Evolutionary conservation across 2,113 vertebrate species (phyloP).

Genomic region (Tragulus kanchil): DNA sequence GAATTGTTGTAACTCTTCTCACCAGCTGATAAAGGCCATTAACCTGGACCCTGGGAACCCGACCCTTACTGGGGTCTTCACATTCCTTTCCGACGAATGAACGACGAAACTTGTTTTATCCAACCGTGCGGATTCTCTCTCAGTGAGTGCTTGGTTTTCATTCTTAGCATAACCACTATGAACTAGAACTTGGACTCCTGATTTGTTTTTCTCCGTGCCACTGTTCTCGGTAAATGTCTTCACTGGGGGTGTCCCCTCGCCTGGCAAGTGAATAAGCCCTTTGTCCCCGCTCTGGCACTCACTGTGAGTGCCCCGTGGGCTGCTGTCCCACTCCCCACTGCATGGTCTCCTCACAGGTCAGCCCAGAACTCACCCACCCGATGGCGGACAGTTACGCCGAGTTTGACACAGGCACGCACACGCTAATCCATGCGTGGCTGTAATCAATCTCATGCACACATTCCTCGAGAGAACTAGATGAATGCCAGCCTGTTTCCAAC

Average conservation of each 20-base stretch:
- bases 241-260: neutral
- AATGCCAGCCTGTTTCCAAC: neutral
- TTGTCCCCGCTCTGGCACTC: neutral
- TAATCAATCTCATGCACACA: neutral
- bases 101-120: neutral
- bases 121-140: fast-evolving
- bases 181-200: neutral
- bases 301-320: neutral
- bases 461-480: neutral
- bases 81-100: neutral
- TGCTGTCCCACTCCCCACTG: neutral
- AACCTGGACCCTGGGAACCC: neutral
- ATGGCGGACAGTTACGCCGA: neutral
- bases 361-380: neutral
- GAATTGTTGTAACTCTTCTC: neutral
- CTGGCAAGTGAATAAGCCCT: neutral
- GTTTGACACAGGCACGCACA: neutral
- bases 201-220: neutral
- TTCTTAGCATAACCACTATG: neutral
- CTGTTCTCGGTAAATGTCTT: neutral
- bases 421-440: neutral
- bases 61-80: neutral
- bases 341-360: neutral
- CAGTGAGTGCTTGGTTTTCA: neutral
- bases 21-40: neutral